These are phyloP conservation scores for Clarias laeviceps DNA, from an alignment of 2,797 vertebrate species.

Conservation along the genomic window DNA sequence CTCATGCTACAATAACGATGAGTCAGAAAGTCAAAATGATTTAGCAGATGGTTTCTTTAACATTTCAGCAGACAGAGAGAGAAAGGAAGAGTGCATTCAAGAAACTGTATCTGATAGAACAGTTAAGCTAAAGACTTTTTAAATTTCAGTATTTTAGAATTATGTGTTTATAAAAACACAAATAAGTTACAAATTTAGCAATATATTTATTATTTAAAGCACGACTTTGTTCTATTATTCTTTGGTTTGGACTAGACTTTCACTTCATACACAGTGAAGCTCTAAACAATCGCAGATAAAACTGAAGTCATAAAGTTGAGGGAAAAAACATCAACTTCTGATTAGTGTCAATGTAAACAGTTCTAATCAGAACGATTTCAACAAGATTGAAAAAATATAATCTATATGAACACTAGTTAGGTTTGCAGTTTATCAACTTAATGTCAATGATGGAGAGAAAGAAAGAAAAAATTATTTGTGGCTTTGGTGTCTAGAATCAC, in stretches of 20 bases:
- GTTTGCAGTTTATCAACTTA: background rate
- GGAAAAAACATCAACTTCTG: no score
- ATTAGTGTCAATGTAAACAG: no score
- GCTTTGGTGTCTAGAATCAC: no score
- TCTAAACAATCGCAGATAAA: no score
- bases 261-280: no score
- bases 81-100: background rate
- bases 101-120: background rate
- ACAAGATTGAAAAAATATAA: no score
- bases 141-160: background rate
- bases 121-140: background rate
- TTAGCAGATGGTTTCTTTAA: slow-evolving; percentile 71
- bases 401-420: background rate
- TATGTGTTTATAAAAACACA: background rate
- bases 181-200: no score
- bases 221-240: no score
- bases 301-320: no score
- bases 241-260: no score
- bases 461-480: background rate
- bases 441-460: background rate
- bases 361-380: no score
- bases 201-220: background rate
- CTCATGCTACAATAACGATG: slow-evolving; percentile 30
- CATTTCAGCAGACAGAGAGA: background rate
- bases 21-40: slow-evolving; percentile 71